Evolutionary conservation across 2,888 invertebrate genomes (phyloP).

Genomic region (Leucoma salicis): DNA sequence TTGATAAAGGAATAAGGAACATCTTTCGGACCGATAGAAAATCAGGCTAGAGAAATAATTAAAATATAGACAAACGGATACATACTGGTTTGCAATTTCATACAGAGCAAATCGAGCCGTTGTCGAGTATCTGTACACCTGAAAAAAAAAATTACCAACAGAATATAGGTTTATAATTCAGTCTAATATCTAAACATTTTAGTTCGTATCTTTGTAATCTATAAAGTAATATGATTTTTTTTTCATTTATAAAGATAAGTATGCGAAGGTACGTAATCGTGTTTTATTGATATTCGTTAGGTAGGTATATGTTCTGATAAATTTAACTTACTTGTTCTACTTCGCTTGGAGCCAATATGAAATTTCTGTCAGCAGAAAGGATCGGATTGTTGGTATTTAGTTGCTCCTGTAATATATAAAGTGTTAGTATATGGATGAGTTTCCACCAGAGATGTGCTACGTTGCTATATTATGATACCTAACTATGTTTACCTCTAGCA

Average conservation of each 20-base stretch:
- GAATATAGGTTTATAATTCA: not conserved
- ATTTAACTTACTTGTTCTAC: slow-evolving; percentile 56
- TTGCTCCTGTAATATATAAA: slow-evolving; percentile 42
- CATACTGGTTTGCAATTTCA: slow-evolving; percentile 78
- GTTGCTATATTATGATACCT: too few species aligned
- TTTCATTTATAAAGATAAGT: not conserved
- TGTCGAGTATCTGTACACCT: slow-evolving; percentile 87
- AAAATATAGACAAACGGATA: too few species aligned
- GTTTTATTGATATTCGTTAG: not conserved
- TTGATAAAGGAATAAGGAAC: too few species aligned
- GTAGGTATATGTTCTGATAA: too few species aligned
- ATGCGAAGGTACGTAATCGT: not conserved
- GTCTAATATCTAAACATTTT: too few species aligned
- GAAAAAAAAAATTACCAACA: slow-evolving; percentile 29
- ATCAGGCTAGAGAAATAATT: too few species aligned
- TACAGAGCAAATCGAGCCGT: slow-evolving; percentile 84
- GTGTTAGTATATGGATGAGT: too few species aligned
- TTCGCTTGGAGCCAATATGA: slow-evolving; percentile 70
- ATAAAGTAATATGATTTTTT: not conserved
- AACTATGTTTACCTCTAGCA: too few species aligned
- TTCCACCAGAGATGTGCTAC: too few species aligned
- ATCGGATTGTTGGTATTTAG: slow-evolving; percentile 68
- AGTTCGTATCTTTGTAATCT: too few species aligned
- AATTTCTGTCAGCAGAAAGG: slow-evolving; percentile 66
- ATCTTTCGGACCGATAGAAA: too few species aligned